Percentiles rank a stretch among this genome's conserved stretches.
Conservation (phyloP, 2,888 invertebrate genomes). For the Panorpa germanica region DNA sequence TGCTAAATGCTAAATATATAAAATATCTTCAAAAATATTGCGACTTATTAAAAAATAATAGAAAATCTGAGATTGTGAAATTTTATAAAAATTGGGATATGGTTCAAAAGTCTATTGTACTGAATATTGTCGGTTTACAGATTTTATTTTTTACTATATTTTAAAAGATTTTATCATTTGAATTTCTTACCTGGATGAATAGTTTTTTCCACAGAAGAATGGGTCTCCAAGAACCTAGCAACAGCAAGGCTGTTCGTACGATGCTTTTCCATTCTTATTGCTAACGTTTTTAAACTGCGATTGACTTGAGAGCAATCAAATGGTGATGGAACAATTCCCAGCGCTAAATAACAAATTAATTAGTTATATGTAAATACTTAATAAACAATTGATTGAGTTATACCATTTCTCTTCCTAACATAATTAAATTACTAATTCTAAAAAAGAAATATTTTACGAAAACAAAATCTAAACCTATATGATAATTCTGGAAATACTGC, state of each 20-base stretch:
- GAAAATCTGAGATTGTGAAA: no score
- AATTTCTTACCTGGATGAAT: constrained; percentile 51
- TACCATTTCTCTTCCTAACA: no score
- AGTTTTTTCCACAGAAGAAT: constrained; percentile 63
- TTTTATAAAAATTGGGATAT: not conserved
- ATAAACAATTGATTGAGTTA: no score
- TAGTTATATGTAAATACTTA: no score
- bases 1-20: no score
- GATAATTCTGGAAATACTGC: no score
- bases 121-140: not conserved
- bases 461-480: no score
- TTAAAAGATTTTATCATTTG: not conserved
- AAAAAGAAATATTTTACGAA: no score
- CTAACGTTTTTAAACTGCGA: constrained; percentile 83
- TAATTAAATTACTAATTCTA: no score
- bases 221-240: constrained; percentile 63
- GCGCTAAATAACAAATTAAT: constrained; percentile 33
- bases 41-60: no score
- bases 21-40: no score
- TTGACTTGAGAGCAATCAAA: constrained; percentile 92
- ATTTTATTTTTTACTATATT: not conserved
- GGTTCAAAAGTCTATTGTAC: constrained; percentile 1
- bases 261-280: constrained; percentile 80
- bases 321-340: constrained; percentile 89
- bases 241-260: constrained; percentile 57